Conservation (phyloP, 2,113 vertebrate species). For the Azemiops feae region DNA sequence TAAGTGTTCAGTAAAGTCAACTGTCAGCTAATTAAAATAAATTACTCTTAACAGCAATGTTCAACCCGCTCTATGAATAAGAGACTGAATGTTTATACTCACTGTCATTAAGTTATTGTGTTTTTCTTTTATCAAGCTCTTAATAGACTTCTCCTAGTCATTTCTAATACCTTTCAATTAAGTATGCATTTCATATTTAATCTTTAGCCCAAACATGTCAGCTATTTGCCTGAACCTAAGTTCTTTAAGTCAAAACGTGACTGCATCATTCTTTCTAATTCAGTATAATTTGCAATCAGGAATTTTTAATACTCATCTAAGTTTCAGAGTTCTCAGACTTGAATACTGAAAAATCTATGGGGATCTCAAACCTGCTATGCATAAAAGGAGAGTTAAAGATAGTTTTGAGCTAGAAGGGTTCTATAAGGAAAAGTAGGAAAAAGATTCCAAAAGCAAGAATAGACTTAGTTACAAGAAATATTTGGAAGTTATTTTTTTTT, state of each 20-base stretch:
- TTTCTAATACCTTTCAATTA: constrained; percentile 11
- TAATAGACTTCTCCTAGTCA: not conserved
- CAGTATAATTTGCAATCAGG: constrained; percentile 1
- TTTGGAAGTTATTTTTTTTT: not conserved
- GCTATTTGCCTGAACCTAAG: constrained; percentile 15
- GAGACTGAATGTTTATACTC: not conserved
- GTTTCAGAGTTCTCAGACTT: not conserved
- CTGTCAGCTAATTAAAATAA: not conserved
- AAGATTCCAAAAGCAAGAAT: not conserved
- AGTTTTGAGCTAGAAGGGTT: not conserved
- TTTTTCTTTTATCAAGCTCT: constrained; percentile 3
- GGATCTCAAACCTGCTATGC: not conserved
- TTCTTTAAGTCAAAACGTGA: constrained; percentile 22
- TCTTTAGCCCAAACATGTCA: constrained; percentile 21
- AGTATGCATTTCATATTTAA: constrained; percentile 15
- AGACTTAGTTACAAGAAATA: not conserved
- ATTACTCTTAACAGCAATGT: not conserved
- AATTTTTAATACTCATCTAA: not conserved
- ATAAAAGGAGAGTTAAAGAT: not conserved
- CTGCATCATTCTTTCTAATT: constrained; percentile 2
- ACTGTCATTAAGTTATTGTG: not conserved
- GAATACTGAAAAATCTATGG: not conserved
- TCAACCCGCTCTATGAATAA: not conserved
- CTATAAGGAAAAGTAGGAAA: not conserved
- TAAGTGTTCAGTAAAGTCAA: not conserved